Base-by-base conservation (phyloP, 1,140 invertebrate genomes). In the Calycopis cecrops region DNA sequence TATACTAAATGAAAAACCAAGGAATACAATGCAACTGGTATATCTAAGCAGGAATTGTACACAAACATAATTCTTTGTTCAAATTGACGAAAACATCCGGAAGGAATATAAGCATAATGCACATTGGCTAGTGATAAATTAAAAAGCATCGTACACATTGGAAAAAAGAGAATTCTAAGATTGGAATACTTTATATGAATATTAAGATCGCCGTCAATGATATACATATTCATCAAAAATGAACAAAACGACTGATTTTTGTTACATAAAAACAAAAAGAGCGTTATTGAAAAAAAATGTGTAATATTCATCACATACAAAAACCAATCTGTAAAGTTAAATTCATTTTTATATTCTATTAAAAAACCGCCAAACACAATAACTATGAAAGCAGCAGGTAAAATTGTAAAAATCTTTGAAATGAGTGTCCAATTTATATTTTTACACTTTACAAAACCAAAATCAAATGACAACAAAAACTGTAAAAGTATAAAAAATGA, bases 391-490 rank as follows among this genome's bases (percentile, higher is more conserved):
- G 34, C 9, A 18, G 49, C 40, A 14, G 55, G 49, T 44, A 50
- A 38, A 48, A 57, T 16, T 9, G 40, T 44, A 9, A 44, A 16
- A 9, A 9, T 9, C 9, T 17, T 18, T 16, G 17, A 48, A 35
- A 48, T 35, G 33, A 52, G 21, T 14, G 1, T 37, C 9, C 2
- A 7, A 2, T 7, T 7, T 3, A 51, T 14, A 4, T 1, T 8
- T 2, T 51, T 51, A 17, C 0, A 51, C 1, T 35, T 28, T 28
- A 50, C 8, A 4, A 50, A 28, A 34, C 48, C 48, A 35, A 50
- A 50, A 50, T 50, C 48, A 2, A 50, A 34, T 12, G 48, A 50
- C 0, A 50, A 35, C 9, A 14, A 10, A 35, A 50, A 33, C 12
- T 34, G 33, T 14, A 34, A 28, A 34, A 50, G 6, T 7, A 34